Conservation (phyloP, 92 coral and sea anemone genomes). For the Diadumene lineata region DNA sequence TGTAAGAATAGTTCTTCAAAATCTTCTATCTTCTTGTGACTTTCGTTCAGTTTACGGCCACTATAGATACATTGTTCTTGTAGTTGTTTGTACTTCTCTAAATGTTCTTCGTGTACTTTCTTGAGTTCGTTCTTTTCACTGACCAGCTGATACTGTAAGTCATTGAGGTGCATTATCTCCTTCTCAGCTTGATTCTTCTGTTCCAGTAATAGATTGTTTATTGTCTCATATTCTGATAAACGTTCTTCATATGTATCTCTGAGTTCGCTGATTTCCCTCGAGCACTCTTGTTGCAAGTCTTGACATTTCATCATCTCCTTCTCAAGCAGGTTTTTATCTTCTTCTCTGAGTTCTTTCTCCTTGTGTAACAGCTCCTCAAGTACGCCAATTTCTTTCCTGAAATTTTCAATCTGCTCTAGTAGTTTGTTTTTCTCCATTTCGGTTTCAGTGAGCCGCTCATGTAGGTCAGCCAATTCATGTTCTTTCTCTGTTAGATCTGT, state of each 20-base stretch:
- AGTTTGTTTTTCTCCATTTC: conserved; percentile 20
- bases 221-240: not conserved
- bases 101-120: not conserved
- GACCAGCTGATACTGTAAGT: no score
- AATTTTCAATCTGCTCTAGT: not conserved
- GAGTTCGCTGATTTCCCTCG: conserved; percentile 45
- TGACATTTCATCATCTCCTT: not conserved
- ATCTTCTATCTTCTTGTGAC: conserved; percentile 26
- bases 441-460: not conserved
- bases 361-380: not conserved
- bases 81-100: not conserved
- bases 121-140: no score
- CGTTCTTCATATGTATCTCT: conserved; percentile 17
- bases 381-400: not conserved
- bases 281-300: conserved; percentile 1
- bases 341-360: not conserved
- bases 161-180: no score
- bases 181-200: no score
- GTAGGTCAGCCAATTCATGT: not conserved
- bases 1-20: not conserved
- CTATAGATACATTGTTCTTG: not conserved
- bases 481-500: conserved; percentile 1
- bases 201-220: not conserved
- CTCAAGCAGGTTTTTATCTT: not conserved
- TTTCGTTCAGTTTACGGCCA: not conserved